Percentiles rank a stretch among this genome's conserved stretches.
phyloP scores from a whole-genome alignment of 2,888 invertebrate genomes.

The Pyrgus malvae region DNA sequence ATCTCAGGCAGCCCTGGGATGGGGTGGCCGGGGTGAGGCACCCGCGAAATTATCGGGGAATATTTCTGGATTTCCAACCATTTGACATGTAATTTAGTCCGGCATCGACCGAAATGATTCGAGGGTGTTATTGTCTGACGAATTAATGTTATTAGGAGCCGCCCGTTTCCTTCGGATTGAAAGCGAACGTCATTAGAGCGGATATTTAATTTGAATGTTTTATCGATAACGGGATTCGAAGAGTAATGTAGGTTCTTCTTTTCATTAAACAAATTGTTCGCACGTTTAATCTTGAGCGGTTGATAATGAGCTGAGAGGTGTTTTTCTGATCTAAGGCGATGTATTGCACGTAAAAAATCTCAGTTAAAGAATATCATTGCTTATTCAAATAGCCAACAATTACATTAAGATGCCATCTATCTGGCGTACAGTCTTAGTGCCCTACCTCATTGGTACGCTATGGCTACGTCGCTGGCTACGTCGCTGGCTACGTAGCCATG shows the following conservation, averaged over 20 bases:
- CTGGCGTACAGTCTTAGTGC: no score
- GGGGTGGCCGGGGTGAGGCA: conserved; percentile 29
- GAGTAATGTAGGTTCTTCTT: conserved; percentile 35
- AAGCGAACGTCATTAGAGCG: conserved; percentile 52
- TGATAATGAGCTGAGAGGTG: conserved; percentile 34
- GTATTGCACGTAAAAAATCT: conserved; percentile 28
- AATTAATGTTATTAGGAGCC: conserved; percentile 60
- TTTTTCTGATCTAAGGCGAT: conserved; percentile 1
- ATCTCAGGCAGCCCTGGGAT: conserved; percentile 14
- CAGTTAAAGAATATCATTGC: no score
- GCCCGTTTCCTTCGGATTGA: conserved; percentile 46
- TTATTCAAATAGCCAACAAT: no score
- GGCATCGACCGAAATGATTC: conserved; percentile 55
- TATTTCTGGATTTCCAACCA: conserved; percentile 71
- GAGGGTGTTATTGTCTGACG: conserved; percentile 66
- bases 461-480: no score
- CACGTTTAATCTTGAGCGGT: conserved; percentile 48
- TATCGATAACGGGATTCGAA: conserved; percentile 50
- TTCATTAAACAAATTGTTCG: conserved; percentile 49
- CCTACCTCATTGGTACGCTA: no score
- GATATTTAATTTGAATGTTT: conserved; percentile 62
- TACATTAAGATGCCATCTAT: background rate
- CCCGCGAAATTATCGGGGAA: conserved; percentile 51
- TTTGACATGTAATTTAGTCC: conserved; percentile 74
- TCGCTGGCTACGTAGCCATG: no score